Evolutionary conservation across 2,888 invertebrate species (phyloP), one percentile per base, ranked within the genome.

Genomic region (Cyrtodaria siliqua): DNA sequence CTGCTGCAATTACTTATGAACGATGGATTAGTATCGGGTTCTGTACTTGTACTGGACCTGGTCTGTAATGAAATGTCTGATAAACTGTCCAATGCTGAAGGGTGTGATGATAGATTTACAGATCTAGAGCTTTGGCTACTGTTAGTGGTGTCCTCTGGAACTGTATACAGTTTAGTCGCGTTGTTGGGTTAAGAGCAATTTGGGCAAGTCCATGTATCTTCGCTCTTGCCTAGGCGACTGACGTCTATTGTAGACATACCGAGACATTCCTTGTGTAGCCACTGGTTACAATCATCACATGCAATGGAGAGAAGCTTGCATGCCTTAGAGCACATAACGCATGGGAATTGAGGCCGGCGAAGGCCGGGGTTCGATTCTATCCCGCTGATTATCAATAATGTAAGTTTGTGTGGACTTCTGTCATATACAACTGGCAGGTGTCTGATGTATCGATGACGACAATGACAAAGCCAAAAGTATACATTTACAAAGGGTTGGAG

Each of bases 271-370:
- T 59, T 69, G 49, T 74, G 74, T 27, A 59, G n/a, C 69, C 74
- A 69, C 49, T 74, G 57, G 26, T 74, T 63, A 27, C 74, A 68
- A 16, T 74, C 68, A 47, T 74, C 74, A 49, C 69, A 74, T 0
- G 74, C 68, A 1, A 74, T 63, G 8, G 24, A 29, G 26, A 56
- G 49, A 0, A 2, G 9, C 38, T 63, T 62, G 40, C 68, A 68
- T 27, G 50, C 73, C 44, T 53, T 60, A 6, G 23, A 4, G 33
- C 68, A 74, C 2, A 74, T 68, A 2, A 27, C 59, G 38, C 68
- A 69, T 0, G 74, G 69, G 23, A 23, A 69, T 33, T 53, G 57
- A 14, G 69, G 74, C 1, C 50, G 44, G 23, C 62, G 38, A 27
- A 69, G 75, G 20, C 69, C 69, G n/a, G 74, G 69, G 47, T 63